Evolutionary conservation across 2,888 invertebrate genomes (phyloP).

Genomic region (Ctenicera cuprea): DNA sequence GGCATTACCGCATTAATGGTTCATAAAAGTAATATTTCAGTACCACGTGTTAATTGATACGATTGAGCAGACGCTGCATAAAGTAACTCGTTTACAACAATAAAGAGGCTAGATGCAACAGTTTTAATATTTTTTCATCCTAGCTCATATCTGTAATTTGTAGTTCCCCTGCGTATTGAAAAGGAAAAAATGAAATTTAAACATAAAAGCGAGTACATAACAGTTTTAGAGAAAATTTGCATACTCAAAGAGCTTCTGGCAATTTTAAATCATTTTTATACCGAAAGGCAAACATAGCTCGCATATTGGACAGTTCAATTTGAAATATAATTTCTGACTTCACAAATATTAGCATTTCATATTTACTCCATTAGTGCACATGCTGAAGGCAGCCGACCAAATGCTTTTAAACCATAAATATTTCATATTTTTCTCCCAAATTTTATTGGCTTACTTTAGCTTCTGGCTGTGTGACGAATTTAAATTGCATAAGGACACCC

Average conservation of each 20-base stretch:
- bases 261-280: constrained; percentile 64
- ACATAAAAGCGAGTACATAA: constrained; percentile 61
- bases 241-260: constrained; percentile 59
- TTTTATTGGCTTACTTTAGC: constrained; percentile 65
- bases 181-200: constrained; percentile 58
- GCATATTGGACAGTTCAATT: constrained; percentile 70
- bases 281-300: constrained; percentile 61
- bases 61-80: too few species aligned
- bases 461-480: constrained; percentile 68
- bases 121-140: constrained; percentile 1
- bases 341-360: constrained; percentile 72
- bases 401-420: constrained; percentile 65
- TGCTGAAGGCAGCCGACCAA: constrained; percentile 64
- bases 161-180: constrained; percentile 23
- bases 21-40: too few species aligned
- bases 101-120: background rate
- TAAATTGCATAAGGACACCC: constrained; percentile 70
- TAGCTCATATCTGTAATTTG: constrained; percentile 12
- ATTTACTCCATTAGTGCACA: constrained; percentile 71
- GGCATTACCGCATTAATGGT: too few species aligned
- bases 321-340: constrained; percentile 70
- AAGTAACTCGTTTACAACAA: too few species aligned
- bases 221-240: constrained; percentile 61
- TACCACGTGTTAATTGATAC: too few species aligned
- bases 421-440: constrained; percentile 66